Evolutionary conservation across 2,113 vertebrate species (phyloP), one percentile per base, ranked within the genome.

Genomic region (Lophochroa leadbeateri): DNA sequence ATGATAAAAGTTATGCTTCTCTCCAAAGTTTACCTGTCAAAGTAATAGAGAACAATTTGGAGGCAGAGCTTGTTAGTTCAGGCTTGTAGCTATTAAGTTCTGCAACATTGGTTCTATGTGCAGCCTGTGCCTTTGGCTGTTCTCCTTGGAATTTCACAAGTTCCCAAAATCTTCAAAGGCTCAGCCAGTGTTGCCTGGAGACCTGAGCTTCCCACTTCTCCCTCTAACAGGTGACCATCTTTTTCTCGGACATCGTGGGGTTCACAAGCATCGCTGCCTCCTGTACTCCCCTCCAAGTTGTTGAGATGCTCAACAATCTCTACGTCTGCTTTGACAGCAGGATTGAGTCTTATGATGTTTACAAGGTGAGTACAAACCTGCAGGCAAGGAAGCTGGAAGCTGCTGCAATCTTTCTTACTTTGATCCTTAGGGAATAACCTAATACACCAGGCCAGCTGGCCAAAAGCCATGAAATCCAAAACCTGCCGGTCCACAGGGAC

Each of bases 181-280:
- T 84, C 31, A n/a, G 7, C 50, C 28, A 5, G 27, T 17, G 41
- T 0, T 57, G 10, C 31, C 57, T 60, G 37, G 25, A 86, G 35
- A 44, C 31, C 63, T 53, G 18, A 31, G 57, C 61, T 10, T 52
- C 60, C n/a, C 11, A 1, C 31, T 74, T 72, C 77, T 88, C 61
- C 33, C 63, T 33, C 15, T 27, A 7, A 52, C 97, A 99, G 98
- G 99, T 99, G 63, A 99, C 99, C 4, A 99, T 99, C 82, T 99
- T 99, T 23, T 99, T 99, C 98, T 99, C 99, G 0, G 99, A 99
- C 94, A 98, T 99, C 0, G 99, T 99, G 87, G 99, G 98, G 33
- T 99, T 99, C 97, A 99, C 99, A 0, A 95, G 97, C 12, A 99
- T 99, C 49, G 98, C 99, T 20, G 99, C 99, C 6, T 99, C 98